Evolutionary conservation across 2,888 invertebrate species (phyloP), one percentile per base, ranked within the genome.

Genomic region (Cheiracanthium punctorium): DNA sequence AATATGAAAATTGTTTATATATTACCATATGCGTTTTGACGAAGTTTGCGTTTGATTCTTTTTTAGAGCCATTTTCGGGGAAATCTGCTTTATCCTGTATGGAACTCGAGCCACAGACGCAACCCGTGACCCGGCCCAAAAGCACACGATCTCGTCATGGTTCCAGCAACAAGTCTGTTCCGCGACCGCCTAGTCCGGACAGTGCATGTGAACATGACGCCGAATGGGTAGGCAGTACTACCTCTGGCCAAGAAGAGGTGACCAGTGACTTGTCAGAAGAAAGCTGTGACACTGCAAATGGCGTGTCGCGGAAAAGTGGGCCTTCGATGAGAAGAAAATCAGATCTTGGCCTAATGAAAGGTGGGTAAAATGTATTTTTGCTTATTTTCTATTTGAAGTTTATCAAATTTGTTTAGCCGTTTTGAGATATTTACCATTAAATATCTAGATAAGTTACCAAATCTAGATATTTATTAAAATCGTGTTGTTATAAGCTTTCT

Each of bases 181-280:
- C 71, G 8, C 64, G 85, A 17, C 70, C 80, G 5, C 85, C 80
- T 0, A 80, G 80, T 30, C 85, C 85, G 29, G 85, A 86, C 65
- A 86, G 80, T 10, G 80, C 85, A 5, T 86, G 80, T 30, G 85
- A 86, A 37, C 79, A 86, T 70, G 85, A 86, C 48, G 71, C 52
- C 43, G 73, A 73, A 32, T 76, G 82, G 72, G 41, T 72, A 29
- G 30, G 17, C 14, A 48, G 74, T 2, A 30, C 72, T 17, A 48
- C 32, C 41, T 70, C 41, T 52, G 58, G 24, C 2, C 58, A 20
- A 5, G 58, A 58, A 58, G 58, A 77, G 24, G 20, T 70, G 32
- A 72, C 41, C 67, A 76, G 76, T 32, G 80, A 85, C 43, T 14
- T 80, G 43, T 74, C 85, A 7, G 85, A 86, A 37, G 76, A 74